Evolutionary conservation across 1,140 invertebrate genomes (phyloP).

Genomic region (Pseudomyrmex flavicornis): DNA sequence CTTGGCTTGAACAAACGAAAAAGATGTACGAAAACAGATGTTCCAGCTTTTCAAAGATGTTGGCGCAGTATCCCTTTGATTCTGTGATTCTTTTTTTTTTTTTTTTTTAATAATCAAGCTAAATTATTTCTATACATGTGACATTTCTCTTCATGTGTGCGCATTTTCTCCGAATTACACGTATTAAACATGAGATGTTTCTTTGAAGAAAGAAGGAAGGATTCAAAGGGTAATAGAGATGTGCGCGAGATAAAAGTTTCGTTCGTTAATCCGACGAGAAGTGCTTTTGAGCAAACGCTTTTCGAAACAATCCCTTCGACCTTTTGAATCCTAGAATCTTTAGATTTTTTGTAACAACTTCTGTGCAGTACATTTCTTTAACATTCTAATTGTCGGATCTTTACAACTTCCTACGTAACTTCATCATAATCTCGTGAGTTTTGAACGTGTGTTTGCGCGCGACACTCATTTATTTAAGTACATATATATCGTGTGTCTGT

Average conservation of each 20-base stretch:
- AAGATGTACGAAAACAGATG: neutral
- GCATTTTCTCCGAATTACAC: neutral
- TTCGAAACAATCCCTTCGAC: neutral
- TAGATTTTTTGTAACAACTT: neutral
- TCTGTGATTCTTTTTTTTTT: neutral
- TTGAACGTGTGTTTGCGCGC: no score
- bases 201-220: neutral
- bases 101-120: neutral
- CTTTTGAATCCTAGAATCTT: neutral
- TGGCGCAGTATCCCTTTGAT: neutral
- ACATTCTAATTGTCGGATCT: neutral
- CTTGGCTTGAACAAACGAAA: neutral
- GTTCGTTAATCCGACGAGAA: neutral
- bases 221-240: constrained; percentile 14
- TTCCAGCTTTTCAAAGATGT: neutral
- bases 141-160: neutral
- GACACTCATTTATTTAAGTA: neutral
- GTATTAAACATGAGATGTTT: neutral
- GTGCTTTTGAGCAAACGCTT: neutral
- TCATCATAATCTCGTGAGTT: no score
- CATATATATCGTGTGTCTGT: neutral
- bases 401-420: neutral
- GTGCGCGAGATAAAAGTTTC: neutral
- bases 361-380: neutral
- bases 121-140: neutral